Conservation (phyloP, 2,113 vertebrate genomes). For the Hemichromis elongatus region DNA sequence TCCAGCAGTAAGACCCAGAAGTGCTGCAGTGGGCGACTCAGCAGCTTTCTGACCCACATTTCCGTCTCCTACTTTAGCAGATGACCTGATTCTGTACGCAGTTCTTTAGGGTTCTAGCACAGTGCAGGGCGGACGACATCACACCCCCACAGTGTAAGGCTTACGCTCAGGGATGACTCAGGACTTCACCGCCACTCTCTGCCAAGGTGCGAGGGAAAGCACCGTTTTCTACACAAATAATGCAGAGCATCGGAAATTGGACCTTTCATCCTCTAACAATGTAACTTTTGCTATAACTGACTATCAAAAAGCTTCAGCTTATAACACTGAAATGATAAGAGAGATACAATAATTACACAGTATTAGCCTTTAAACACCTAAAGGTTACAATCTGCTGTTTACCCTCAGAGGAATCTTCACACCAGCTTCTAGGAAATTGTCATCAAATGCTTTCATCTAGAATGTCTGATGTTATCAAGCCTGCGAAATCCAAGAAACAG, state of each 20-base stretch:
- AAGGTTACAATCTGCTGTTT: neutral
- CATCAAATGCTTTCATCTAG: neutral
- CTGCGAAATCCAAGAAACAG: neutral
- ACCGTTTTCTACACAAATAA: neutral
- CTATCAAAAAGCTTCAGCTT: neutral
- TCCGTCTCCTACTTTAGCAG: constrained; percentile 29
- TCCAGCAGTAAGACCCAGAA: neutral
- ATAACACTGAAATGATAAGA: neutral
- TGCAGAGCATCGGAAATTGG: neutral
- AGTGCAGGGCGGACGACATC: constrained; percentile 13
- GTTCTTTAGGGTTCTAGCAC: constrained; percentile 44
- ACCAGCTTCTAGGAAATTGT: neutral
- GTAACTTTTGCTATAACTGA: neutral
- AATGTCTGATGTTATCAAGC: neutral
- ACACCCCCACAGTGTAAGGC: neutral
- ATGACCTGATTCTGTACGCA: constrained; percentile 55
- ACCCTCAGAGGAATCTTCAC: neutral
- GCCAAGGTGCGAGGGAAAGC: neutral
- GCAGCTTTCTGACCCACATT: constrained; percentile 59
- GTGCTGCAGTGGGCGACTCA: constrained; percentile 45
- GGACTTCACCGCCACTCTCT: neutral
- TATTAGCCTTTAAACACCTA: neutral
- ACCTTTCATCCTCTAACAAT: accelerated
- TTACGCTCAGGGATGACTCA: constrained; percentile 35
- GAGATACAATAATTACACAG: neutral